These are phyloP conservation scores for Rugalucina vietnamica DNA, from an alignment of 2,888 invertebrate species.

Conservation along the genomic window DNA sequence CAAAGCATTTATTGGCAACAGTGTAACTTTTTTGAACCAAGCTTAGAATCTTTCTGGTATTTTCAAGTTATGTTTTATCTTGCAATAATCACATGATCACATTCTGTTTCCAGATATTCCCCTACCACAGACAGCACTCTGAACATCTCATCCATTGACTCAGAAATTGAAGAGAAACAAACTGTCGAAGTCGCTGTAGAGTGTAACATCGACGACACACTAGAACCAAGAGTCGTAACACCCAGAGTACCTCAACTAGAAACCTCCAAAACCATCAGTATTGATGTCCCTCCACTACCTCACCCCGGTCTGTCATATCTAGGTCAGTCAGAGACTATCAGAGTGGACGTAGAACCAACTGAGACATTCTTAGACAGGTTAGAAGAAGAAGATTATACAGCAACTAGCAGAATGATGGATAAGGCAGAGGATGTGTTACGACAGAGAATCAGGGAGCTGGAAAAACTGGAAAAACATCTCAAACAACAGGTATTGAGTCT, in stretches of 20 bases:
- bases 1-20: too few species aligned
- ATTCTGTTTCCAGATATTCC: slow-evolving; percentile 39
- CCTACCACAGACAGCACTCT: slow-evolving; percentile 4
- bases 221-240: slow-evolving; percentile 6
- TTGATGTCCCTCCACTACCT: slow-evolving; percentile 55
- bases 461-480: slow-evolving; percentile 79
- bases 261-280: slow-evolving; percentile 61
- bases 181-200: slow-evolving; percentile 33
- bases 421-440: slow-evolving; percentile 78
- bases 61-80: too few species aligned
- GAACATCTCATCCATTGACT: slow-evolving; percentile 2
- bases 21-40: too few species aligned
- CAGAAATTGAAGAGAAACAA: slow-evolving; percentile 9
- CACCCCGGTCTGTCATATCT: slow-evolving; percentile 23
- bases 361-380: slow-evolving; percentile 36
- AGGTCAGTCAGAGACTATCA: slow-evolving; percentile 51
- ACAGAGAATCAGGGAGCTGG: slow-evolving; percentile 79
- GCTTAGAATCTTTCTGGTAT: too few species aligned
- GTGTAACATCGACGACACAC: slow-evolving; percentile 28
- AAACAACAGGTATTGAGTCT: slow-evolving; percentile 74
- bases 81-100: too few species aligned
- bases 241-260: slow-evolving; percentile 48
- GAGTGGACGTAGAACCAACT: slow-evolving; percentile 39
- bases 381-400: slow-evolving; percentile 6
- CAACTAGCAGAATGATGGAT: slow-evolving; percentile 70